Evolutionary conservation across 2,797 vertebrate species (phyloP), one percentile per base, ranked within the genome.

Genomic region (Cheirogaleus major): DNA sequence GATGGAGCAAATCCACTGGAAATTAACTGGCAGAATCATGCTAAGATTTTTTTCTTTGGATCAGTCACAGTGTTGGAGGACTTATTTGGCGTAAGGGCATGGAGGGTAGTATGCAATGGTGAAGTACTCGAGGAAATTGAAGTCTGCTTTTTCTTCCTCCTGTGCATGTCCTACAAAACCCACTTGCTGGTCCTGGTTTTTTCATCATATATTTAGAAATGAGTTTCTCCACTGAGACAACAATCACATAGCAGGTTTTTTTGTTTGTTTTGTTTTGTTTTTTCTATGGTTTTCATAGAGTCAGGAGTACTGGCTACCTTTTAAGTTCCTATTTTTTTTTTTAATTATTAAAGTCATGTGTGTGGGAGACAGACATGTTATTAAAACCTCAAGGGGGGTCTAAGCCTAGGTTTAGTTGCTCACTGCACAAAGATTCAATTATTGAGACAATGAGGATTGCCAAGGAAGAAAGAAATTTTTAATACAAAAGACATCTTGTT

Each of bases 161-260:
- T 91, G 30, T 83, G 57, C 45, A 67, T 35, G 10, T 23, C n/a
- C 38, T 93, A 30, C 23, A 38, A 85, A 93, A 18, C 82, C 57
- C 9, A 45, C 52, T 61, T 41, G 10, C 25, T 87, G 41, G 20
- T n/a, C 20, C 50, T 57, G 5, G 0, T 41, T 82, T 82, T 90
- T 78, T 1, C 72, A 55, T 79, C 69, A 30, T n/a, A 11, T 55
- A 48, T 85, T 89, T 73, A 79, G 48, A 91, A 88, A 81, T 50
- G 4, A 78, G 41, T 88, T 95, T 96, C 45, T 72, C 32, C 25
- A 75, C 30, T 76, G 52, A 97, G 79, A 65, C 22, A 92, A 65
- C 94, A 43, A 83, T 70, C 76, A 45, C 13, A 72, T 17, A 23
- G 13, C 38, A 10, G 25, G 20, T 23, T 55, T 22, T 55, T 55